These are phyloP conservation scores for Bufotes viridis DNA, from an alignment of 2,797 vertebrate species.

Conservation along the genomic window DNA sequence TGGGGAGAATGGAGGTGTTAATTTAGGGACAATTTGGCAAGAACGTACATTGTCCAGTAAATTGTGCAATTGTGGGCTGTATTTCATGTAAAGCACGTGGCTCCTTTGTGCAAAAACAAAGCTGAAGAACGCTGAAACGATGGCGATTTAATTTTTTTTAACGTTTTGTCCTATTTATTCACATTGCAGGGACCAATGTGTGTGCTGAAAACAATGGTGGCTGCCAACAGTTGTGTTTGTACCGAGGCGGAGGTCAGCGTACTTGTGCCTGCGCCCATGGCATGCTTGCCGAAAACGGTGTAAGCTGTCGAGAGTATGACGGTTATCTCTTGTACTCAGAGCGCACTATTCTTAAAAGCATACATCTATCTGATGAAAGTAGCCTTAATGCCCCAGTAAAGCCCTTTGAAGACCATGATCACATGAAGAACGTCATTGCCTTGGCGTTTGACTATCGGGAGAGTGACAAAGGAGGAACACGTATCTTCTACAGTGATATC, in stretches of 20 bases:
- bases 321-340: slow-evolving; percentile 97
- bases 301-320: slow-evolving; percentile 90
- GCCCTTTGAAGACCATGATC: slow-evolving; percentile 93
- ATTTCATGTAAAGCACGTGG: neutral
- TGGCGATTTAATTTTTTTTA: neutral
- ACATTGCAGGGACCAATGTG: slow-evolving; percentile 86
- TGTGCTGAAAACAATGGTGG: slow-evolving; percentile 89
- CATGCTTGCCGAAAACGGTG: slow-evolving; percentile 88
- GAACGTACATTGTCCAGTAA: too few relatives aligned
- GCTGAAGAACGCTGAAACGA: neutral
- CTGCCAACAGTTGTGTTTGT: slow-evolving; percentile 94
- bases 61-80: neutral
- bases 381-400: slow-evolving; percentile 95
- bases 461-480: slow-evolving; percentile 84
- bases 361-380: slow-evolving; percentile 96
- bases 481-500: slow-evolving; percentile 97
- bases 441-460: slow-evolving; percentile 92
- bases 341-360: slow-evolving; percentile 95
- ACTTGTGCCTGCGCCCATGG: slow-evolving; percentile 95
- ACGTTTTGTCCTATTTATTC: neutral
- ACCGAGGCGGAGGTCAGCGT: slow-evolving; percentile 78
- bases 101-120: neutral
- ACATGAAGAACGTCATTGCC: slow-evolving; percentile 98
- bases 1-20: too few relatives aligned
- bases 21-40: too few relatives aligned